Base-by-base conservation (phyloP, 2,113 vertebrate genomes). In the Sebastes schlegelii region DNA sequence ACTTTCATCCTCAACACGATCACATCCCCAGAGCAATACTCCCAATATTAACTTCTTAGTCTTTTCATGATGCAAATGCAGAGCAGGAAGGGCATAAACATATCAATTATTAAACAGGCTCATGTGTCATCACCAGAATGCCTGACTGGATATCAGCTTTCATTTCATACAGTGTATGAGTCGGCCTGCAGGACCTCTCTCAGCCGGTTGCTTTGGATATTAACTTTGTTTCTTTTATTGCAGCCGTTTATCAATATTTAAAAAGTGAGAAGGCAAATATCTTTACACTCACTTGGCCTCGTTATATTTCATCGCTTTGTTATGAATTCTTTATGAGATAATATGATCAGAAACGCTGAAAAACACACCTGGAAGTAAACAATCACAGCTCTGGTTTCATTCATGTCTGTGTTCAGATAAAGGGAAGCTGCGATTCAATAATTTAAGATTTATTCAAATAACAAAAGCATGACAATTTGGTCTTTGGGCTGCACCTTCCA, bases 241-340 rank as follows among this genome's bases (percentile, higher is more conserved):
- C 90, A 68, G 21, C 86, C 90, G 55, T 61, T 63, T 63, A 86
- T 93, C 85, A 91, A 91, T 93, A 93, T 92, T 93, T 90, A 73
- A 91, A 86, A 82, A 74, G 55, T 72, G 82, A 78, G 69, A 89
- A 88, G 69, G 83, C 64, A 69, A 78, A 76, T 26, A 11, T 80
- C 66, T 81, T 87, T 46, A 76, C 64, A 43, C 71, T 66, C 43
- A 13, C 82, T 72, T 61, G 46, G 71, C 66, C 73, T 69, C 48
- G 14, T 74, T 51, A 72, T 62, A 42, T 74, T 80, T 72, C 40
- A 73, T 84, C 77, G 51, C 45, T 65, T 70, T 68, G 16, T 70
- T 34, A 79, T 92, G 54, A 79, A 89, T 88, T 79, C 17, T 91
- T 93, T 12, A 92, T 84, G 67, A 86, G 73, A 51, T 80, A 85